Evolutionary conservation across 2,888 invertebrate genomes (phyloP), one percentile per base, ranked within the genome.

Genomic region (Drosophila pseudotakahashii): DNA sequence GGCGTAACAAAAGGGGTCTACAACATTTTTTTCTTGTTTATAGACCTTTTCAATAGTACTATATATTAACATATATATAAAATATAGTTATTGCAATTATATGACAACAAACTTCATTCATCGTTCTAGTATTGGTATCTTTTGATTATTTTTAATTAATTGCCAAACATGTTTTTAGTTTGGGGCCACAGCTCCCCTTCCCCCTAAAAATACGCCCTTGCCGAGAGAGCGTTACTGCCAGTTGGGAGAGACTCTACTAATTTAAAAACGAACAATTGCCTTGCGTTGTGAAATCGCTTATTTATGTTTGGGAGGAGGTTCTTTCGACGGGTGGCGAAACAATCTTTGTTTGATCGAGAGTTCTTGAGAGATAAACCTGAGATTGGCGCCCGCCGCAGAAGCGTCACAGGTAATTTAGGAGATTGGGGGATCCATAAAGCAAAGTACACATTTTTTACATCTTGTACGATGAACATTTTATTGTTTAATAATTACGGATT

Each of bases 401-500:
- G 14, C 37, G 32, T 59, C 14, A 37, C 37, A 3, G 42, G 11
- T 23, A 16, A 62, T 41, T n/a, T 16, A 36, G 30, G 0, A 44
- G 23, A 26, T 34, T n/a, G 23, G 39, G 47, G 26, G 13, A 19
- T 19, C 14, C 37, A 55, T 54, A 67, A 44, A 44, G 9, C 19
- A 54, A 50, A 50, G 16, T 34, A 37, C 36, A 9, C 37, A 47
- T 23, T 44, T 63, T 79, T 79, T 84, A 79, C 85, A 82, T 81
- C 81, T 77, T 71, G 41, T 55, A 50, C 51, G 82, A 83, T 86
- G 79, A 76, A 76, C 68, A 70, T 81, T 78, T 77, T 61, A 53
- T 66, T 69, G n/a, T 42, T 13, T 52, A 68, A 54, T 78, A 59
- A 62, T 75, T 78, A 75, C 62, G 68, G 78, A 76, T 83, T 64